Conservation (phyloP, 2,797 vertebrate species). For the Diplodus sargus region DNA sequence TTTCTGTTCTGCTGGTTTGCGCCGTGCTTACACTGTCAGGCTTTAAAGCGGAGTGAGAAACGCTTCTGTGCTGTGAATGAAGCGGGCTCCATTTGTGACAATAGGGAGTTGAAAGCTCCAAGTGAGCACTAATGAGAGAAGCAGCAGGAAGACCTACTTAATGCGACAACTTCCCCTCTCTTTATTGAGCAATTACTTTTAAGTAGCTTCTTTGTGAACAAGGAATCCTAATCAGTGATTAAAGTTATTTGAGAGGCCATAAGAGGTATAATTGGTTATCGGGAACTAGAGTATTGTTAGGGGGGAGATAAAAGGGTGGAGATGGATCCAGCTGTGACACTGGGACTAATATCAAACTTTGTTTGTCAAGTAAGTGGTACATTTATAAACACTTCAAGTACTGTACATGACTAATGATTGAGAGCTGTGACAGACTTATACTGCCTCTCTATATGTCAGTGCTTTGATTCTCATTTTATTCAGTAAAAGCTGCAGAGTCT, state of each 20-base stretch:
- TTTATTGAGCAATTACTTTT: constrained; percentile 97
- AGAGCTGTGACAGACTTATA: not conserved
- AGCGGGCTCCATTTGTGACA: constrained; percentile 80
- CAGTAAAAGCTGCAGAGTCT: constrained; percentile 15
- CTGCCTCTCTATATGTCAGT: too few relatives aligned
- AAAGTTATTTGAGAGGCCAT: constrained; percentile 92
- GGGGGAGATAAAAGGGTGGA: constrained; percentile 86
- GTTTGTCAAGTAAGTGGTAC: constrained; percentile 63
- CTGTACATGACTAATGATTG: constrained; percentile 37
- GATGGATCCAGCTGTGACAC: constrained; percentile 70
- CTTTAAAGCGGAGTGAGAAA: constrained; percentile 52
- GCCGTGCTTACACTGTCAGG: constrained; percentile 25
- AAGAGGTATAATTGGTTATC: constrained; percentile 93
- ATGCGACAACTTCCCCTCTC: constrained; percentile 92
- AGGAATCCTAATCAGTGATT: constrained; percentile 97
- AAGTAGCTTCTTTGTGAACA: constrained; percentile 92
- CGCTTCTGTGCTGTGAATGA: constrained; percentile 82
- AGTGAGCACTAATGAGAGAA: constrained; percentile 85
- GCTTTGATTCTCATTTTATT: too few relatives aligned
- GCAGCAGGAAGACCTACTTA: constrained; percentile 95
- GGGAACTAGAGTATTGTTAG: constrained; percentile 89
- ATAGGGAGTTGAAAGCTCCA: constrained; percentile 73
- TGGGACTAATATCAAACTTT: constrained; percentile 70
- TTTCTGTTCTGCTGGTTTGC: constrained; percentile 22
- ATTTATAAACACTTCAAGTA: constrained; percentile 55